Percentiles rank a stretch among this genome's conserved stretches.
These are phyloP conservation scores for Chrysomallon squamiferum DNA, from an alignment of 1,140 invertebrate genomes.

Conservation along the genomic window DNA sequence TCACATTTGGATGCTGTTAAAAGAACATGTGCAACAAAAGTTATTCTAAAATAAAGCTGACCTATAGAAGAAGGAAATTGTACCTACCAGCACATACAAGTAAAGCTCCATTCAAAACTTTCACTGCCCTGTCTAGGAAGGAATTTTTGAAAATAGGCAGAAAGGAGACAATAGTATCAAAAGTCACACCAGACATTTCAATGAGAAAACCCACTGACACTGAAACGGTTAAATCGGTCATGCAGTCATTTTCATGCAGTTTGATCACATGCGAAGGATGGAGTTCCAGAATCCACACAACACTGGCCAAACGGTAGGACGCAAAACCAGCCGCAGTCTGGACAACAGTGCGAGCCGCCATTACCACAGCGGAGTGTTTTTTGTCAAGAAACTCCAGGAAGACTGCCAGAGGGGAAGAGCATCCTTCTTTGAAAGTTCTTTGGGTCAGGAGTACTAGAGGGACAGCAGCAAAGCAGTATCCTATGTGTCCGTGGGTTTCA, in stretches of 20 bases:
- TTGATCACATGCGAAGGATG: conserved; percentile 6
- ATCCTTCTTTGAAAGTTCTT: conserved; percentile 12
- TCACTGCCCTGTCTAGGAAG: conserved; percentile 16
- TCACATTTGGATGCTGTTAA: too few relatives aligned
- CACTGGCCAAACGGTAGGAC: conserved; percentile 21
- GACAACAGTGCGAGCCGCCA: conserved; percentile 12
- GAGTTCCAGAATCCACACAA: conserved; percentile 27
- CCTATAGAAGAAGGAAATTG: too few relatives aligned
- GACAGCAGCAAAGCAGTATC: conserved; percentile 22
- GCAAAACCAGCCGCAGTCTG: conserved; percentile 23
- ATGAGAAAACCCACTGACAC: conserved; percentile 22
- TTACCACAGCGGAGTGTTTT: conserved; percentile 6
- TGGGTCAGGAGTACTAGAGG: conserved; percentile 20
- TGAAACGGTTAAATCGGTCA: conserved; percentile 24
- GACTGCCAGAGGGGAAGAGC: conserved; percentile 17
- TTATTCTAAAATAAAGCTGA: too few relatives aligned
- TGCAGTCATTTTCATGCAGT: conserved; percentile 9
- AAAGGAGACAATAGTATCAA: conserved; percentile 20
- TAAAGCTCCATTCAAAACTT: conserved; percentile 14
- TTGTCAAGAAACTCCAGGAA: conserved; percentile 20
- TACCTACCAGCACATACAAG: conserved; percentile 32
- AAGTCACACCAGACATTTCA: conserved; percentile 18
- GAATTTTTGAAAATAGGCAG: conserved; percentile 9
- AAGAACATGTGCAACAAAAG: too few relatives aligned
- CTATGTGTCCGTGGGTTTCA: conserved; percentile 14